These are phyloP conservation scores for Hormaphis cornu DNA, from an alignment of 1,140 invertebrate genomes.

Conservation along the genomic window DNA sequence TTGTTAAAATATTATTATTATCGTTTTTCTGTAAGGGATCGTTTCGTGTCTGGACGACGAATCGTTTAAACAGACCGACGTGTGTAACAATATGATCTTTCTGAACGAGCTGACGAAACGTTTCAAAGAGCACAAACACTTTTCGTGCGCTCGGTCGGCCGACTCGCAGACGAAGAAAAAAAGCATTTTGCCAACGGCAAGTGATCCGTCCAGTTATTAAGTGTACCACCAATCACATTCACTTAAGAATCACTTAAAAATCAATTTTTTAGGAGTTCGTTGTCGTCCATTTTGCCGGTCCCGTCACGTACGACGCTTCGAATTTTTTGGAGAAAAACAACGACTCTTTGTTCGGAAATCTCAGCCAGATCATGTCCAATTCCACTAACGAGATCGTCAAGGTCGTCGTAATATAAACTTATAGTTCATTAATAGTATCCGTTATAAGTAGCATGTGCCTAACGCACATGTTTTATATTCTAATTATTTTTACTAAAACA, in stretches of 20 bases:
- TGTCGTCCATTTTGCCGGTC: slow-evolving; percentile 58
- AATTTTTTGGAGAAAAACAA: slow-evolving; percentile 71
- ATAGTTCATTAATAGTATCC: too few species aligned
- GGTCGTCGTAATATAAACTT: background rate
- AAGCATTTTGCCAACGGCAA: background rate
- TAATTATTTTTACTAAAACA: slow-evolving; percentile 63
- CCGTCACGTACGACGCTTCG: slow-evolving; percentile 58
- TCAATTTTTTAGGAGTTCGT: slow-evolving; percentile 33
- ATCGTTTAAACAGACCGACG: background rate
- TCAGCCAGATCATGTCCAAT: slow-evolving; percentile 55
- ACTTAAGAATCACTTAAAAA: background rate
- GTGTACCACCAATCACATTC: too few species aligned
- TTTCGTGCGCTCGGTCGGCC: background rate
- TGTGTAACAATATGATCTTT: background rate
- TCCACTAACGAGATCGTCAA: slow-evolving; percentile 38
- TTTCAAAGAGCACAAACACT: slow-evolving; percentile 3
- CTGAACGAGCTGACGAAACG: background rate
- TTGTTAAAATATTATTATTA: background rate
- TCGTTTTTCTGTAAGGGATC: too few species aligned
- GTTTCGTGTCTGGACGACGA: slow-evolving; percentile 19
- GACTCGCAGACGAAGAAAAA: background rate
- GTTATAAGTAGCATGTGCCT: too few species aligned
- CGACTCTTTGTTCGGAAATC: slow-evolving; percentile 56
- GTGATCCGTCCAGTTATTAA: background rate
- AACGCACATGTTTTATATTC: slow-evolving; percentile 47